These are phyloP conservation scores for Prosapia bicincta DNA, from an alignment of 2,888 invertebrate species.

Conservation along the genomic window DNA sequence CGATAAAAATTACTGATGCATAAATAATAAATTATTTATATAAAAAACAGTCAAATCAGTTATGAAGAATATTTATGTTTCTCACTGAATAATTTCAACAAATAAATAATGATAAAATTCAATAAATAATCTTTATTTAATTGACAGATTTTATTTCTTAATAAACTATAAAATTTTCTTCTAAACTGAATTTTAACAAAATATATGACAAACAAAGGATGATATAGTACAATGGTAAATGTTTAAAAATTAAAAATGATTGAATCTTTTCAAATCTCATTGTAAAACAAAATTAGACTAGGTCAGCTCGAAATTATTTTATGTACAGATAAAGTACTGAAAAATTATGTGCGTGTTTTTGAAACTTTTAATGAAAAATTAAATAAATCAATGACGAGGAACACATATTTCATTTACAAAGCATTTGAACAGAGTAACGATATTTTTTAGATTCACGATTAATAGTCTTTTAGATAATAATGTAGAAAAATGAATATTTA, in stretches of 20 bases:
- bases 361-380: too few species aligned
- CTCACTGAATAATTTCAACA: too few species aligned
- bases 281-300: not conserved
- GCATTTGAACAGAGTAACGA: too few species aligned
- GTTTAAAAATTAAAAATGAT: not conserved
- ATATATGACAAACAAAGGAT: not conserved
- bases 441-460: too few species aligned
- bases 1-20: too few species aligned
- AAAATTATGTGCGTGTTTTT: not conserved
- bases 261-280: not conserved
- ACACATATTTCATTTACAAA: too few species aligned
- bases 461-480: too few species aligned
- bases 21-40: too few species aligned
- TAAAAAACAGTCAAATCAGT: too few species aligned
- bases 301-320: not conserved
- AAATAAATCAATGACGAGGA: too few species aligned
- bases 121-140: not conserved
- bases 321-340: not conserved
- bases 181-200: not conserved
- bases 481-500: too few species aligned
- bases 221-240: not conserved
- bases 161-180: not conserved
- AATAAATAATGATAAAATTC: not conserved
- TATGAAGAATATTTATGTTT: too few species aligned
- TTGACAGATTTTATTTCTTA: not conserved